phyloP scores from a whole-genome alignment of 1,140 invertebrate species.

The Anthonomus grandis region DNA sequence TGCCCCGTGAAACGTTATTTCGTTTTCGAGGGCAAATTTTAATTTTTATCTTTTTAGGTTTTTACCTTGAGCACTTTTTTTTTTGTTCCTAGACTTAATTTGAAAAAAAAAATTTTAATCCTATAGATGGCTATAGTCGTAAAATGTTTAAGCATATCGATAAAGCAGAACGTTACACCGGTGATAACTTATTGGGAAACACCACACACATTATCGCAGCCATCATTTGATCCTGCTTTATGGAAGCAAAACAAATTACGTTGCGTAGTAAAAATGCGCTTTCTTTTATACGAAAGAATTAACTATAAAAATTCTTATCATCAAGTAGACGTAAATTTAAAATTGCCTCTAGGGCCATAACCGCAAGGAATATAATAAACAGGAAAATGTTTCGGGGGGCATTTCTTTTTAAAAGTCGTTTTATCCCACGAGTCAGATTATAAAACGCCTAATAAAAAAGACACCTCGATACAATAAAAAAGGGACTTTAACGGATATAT shows the following conservation, averaged over 20 bases:
- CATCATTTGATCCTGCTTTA: slow-evolving; percentile 21
- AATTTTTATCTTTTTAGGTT: slow-evolving; percentile 12
- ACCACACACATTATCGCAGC: too few relatives aligned
- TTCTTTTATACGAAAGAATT: slow-evolving; percentile 36
- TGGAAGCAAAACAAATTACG: slow-evolving; percentile 23
- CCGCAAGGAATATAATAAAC: slow-evolving; percentile 42
- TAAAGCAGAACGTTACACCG: too few relatives aligned
- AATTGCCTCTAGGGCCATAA: slow-evolving; percentile 38
- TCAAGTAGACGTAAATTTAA: slow-evolving; percentile 38
- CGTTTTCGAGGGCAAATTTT: slow-evolving; percentile 4
- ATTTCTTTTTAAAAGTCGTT: slow-evolving; percentile 43
- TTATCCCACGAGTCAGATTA: slow-evolving; percentile 36
- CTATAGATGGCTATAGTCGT: too few relatives aligned
- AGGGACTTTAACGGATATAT: slow-evolving; percentile 34
- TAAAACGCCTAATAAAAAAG: slow-evolving; percentile 43
- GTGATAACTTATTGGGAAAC: too few relatives aligned
- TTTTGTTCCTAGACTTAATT: too few relatives aligned
- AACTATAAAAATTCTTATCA: slow-evolving; percentile 40
- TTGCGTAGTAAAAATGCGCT: slow-evolving; percentile 21
- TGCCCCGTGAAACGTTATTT: slow-evolving; percentile 13
- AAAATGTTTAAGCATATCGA: too few relatives aligned
- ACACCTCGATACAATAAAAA: slow-evolving; percentile 43
- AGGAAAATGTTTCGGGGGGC: slow-evolving; percentile 35
- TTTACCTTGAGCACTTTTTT: slow-evolving; percentile 1
- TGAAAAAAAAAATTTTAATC: too few relatives aligned